Evolutionary conservation across 2,113 vertebrate genomes (phyloP), one percentile per base, ranked within the genome.

Genomic region (Hippolais icterina): DNA sequence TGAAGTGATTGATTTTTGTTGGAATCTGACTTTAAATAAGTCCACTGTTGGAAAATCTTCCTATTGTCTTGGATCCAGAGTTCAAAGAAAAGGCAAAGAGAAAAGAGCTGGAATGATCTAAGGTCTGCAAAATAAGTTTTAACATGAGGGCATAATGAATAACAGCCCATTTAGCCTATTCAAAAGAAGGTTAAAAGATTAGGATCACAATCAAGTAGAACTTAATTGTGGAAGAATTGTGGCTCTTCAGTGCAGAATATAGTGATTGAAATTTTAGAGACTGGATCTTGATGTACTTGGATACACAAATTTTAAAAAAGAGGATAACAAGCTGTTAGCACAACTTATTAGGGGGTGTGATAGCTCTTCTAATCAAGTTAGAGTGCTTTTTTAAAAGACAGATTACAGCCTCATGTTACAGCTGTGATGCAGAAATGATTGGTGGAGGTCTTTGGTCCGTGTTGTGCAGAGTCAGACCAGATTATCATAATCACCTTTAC

Each of bases 401-500:
- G 49, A 59, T 70, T 83, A 49, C 31, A 90, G 23, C 42, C 81
- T 87, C 64, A 9, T 54, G 10, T 94, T 83, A 68, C 37, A 63
- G 78, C 54, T 25, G 52, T 74, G 75, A 47, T 91, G 42, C 52
- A 94, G 75, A 93, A 93, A 90, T 64, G 39, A 78, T 42, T 63
- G 71, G 70, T 83, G 87, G 83, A 87, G 71, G 39, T 66, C 66
- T 90, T 74, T 88, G 61, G 39, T 75, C 76, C 8, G 13, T 88
- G 71, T 41, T 74, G 57, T 56, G 12, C 79, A 66, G 74, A 91
- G 66, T 90, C 85, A 88, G 68, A 63, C 23, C 31, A 54, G 35
- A 90, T 94, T 84, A 71, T 71, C 39, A 70, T 86, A 83, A 88
- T 77, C 31, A 39, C 41, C 59, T 97, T 87, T 90, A 41, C 33